Evolutionary conservation across 2,888 invertebrate species (phyloP), one percentile per base, ranked within the genome.

Genomic region (Synergus laeviventris): DNA sequence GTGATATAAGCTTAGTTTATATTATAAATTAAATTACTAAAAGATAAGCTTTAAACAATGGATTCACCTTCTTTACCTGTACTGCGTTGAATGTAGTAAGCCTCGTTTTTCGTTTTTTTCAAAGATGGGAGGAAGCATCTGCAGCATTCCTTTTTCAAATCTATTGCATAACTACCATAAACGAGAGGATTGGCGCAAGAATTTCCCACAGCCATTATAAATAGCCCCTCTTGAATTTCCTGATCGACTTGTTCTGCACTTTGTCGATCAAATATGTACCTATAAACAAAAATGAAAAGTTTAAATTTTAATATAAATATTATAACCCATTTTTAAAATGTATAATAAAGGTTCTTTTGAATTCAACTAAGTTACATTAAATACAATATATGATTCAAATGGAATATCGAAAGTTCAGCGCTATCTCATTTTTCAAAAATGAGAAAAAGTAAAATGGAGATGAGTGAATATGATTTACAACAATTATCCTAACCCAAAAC

Each of bases 101-200:
- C 62, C 18, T 73, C 73, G 73, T 24, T 64, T 74, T 66, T 64
- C 54, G 36, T 38, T 64, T 59, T 79, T 24, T 42, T 60, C 62
- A 75, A 77, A 24, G 45, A 79, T 4, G 84, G 82, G 16, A 82
- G 74, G 45, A 89, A 87, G 77, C 90, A 90, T 31, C 86, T 86
- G 38, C 85, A 87, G 81, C 89, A 91, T 78, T 91, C 90, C 62
- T 90, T 89, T n/a, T 90, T 89, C 75, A 93, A 92, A 84, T 94
- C 93, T 79, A 94, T 91, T 14, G 94, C 93, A 85, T 94, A 95
- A 74, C 94, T 94, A 1, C 96, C 96, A 86, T 96, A 96, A 18
- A 96, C 95, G 62, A 96, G 90, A 0, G 96, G 96, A 88, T 96
- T 95, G 92, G 96, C 94, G 90, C 96, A 96, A 49, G 95, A 95